These are phyloP conservation scores for Rhyacophila evoluta DNA, from an alignment of 2,888 invertebrate genomes.

Conservation along the genomic window DNA sequence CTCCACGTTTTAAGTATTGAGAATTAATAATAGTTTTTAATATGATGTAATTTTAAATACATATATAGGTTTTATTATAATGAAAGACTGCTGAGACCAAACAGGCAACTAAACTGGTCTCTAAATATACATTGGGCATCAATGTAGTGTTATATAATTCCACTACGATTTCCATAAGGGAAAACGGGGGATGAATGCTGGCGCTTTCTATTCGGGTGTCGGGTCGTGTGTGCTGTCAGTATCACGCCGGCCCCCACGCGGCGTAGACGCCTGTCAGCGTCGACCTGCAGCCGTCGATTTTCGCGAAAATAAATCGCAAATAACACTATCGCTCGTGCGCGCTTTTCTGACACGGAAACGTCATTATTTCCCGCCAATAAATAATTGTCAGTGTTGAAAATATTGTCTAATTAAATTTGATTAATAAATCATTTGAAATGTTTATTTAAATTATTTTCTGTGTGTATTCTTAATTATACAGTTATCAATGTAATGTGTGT, in stretches of 20 bases:
- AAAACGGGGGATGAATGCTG: slow-evolving; percentile 41
- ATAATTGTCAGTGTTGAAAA: not conserved
- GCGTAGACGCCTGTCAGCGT: slow-evolving; percentile 44
- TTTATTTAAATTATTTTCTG: not conserved
- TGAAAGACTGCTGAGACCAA: too few relatives aligned
- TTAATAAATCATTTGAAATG: not conserved
- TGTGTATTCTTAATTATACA: not conserved
- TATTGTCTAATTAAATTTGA: not conserved
- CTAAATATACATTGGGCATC: too few relatives aligned
- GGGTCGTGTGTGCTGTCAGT: slow-evolving; percentile 47
- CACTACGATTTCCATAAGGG: not conserved
- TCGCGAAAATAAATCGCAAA: slow-evolving; percentile 8
- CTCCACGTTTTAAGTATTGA: too few relatives aligned
- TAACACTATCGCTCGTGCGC: not conserved
- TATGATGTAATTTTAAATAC: too few relatives aligned
- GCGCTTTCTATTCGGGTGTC: slow-evolving; percentile 34
- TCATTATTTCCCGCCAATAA: slow-evolving; percentile 20
- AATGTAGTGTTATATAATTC: too few relatives aligned
- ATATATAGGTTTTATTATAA: too few relatives aligned
- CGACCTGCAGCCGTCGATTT: not conserved
- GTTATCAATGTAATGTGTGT: not conserved
- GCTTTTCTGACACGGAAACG: not conserved
- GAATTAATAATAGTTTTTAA: too few relatives aligned
- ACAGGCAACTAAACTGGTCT: too few relatives aligned
- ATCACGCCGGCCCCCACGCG: slow-evolving; percentile 52